Evolutionary conservation across 1,140 invertebrate species (phyloP), one percentile per base, ranked within the genome.

Genomic region (Aphis craccivora): DNA sequence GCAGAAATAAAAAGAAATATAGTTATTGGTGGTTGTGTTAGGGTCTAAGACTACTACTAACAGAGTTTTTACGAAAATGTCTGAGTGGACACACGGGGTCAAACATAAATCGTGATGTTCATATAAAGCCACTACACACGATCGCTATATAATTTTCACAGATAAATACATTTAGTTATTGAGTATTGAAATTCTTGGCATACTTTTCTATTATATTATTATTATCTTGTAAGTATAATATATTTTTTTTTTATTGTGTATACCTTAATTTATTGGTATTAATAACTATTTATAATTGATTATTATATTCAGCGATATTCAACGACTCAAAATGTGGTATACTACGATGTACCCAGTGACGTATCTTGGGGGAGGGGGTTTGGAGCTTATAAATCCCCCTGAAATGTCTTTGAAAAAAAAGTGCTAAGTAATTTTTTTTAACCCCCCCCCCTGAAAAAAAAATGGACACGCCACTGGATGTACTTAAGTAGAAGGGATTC

Each of bases 71-170:
- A 45, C 37, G 11, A 25, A 86, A 45, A 40, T n/a, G 37, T 30
- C 43, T 11, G 30, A 45, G 25, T 40, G 40, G 43, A 86, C 25
- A n/a, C 84, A n/a, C 1, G 40, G 23, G 40, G 40, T 86, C 84
- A n/a, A 86, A 25, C 25, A 86, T 86, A 86, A 86, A 86, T 86
- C 84, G 84, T 86, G 30, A 86, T 18, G 84, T 30, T 86, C 25
- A 25, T 30, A 35, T 76, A n/a, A 86, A 45, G 84, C 43, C 84
- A 86, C 40, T 84, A 25, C 23, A 14, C n/a, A n/a, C 60, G 30
- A 67, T 67, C 60, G 14, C 11, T n/a, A 45, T 45, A n/a, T 67
- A n/a, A 35, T 76, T 76, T n/a, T 67, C 60, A n/a, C 30, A 67
- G 4, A 67, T n/a, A 18, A 67, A 67, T n/a, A n/a, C 14, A n/a